Evolutionary conservation across 2,797 vertebrate genomes (phyloP).

Genomic region (Hafferia zeledoni): DNA sequence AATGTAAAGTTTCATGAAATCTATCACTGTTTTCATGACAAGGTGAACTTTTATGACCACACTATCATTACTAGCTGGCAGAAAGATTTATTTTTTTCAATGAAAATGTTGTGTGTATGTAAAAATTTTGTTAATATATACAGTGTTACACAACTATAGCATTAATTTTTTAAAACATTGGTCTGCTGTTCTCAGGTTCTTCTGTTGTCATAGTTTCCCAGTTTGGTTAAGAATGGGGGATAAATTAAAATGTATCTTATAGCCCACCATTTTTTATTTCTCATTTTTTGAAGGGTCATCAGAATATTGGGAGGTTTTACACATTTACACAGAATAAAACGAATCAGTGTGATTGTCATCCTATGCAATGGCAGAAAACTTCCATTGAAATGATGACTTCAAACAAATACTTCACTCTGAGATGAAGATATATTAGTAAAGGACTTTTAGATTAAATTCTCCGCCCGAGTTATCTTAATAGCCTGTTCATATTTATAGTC

Average conservation of each 20-base stretch:
- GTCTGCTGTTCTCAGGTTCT: background rate
- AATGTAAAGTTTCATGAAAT: background rate
- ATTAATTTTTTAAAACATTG: background rate
- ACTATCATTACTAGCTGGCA: background rate
- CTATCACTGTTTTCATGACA: background rate
- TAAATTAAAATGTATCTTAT: background rate
- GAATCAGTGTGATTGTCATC: background rate
- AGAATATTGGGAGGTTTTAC: background rate
- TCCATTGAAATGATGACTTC: background rate
- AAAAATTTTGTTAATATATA: background rate
- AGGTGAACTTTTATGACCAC: background rate
- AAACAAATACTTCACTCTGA: constrained; percentile 36
- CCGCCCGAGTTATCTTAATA: constrained; percentile 61
- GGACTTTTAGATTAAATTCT: constrained; percentile 49
- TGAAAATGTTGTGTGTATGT: background rate
- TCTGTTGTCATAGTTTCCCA: background rate
- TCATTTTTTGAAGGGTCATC: background rate
- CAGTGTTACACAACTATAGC: background rate
- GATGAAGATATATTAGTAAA: constrained; percentile 25
- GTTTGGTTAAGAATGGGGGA: background rate
- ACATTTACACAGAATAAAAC: background rate
- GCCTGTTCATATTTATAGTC: constrained; percentile 47
- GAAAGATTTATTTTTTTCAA: background rate
- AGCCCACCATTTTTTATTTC: background rate
- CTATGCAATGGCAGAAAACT: background rate